A percentile compares a stretch with the other conserved stretches of the same genome.
Conservation (phyloP, 2,888 invertebrate species). For the Frankliniella intonsa region DNA sequence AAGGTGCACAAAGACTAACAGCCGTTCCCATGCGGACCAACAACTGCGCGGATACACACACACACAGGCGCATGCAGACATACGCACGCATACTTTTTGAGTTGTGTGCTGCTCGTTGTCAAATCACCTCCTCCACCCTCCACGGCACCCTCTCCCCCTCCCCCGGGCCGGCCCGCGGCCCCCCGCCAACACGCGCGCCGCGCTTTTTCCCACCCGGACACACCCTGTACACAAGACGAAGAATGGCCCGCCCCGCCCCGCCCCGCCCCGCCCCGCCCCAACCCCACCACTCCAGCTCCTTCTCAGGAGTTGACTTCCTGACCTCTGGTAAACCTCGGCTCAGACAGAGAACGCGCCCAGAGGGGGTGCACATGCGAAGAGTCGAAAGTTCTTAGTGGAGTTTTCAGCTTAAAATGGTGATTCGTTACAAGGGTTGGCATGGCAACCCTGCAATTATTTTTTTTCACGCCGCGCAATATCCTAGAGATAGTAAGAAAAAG, state of each 20-base stretch:
- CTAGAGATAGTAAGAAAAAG: too few species aligned
- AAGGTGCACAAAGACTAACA: constrained; percentile 16
- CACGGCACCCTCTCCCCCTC: neutral
- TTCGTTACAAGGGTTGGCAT: neutral
- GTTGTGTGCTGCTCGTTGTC: neutral
- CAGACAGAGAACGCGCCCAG: neutral
- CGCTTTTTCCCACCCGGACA: neutral
- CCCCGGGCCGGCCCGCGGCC: neutral
- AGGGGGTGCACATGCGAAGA: neutral
- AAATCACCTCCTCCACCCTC: too few species aligned
- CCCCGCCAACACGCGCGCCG: neutral
- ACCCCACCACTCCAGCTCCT: neutral
- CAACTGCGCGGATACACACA: neutral
- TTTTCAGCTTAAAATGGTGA: neutral
- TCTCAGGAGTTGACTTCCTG: too few species aligned
- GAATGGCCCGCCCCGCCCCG: neutral
- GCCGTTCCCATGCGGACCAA: neutral
- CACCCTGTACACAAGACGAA: too few species aligned
- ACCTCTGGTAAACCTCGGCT: too few species aligned
- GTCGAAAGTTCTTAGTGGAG: neutral
- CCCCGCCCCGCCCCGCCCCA: neutral
- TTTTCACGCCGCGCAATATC: neutral
- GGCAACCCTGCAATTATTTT: neutral
- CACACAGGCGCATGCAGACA: neutral
- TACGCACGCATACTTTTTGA: neutral